Evolutionary conservation across 2,113 vertebrate species (phyloP).

Genomic region (Cacatua alba): DNA sequence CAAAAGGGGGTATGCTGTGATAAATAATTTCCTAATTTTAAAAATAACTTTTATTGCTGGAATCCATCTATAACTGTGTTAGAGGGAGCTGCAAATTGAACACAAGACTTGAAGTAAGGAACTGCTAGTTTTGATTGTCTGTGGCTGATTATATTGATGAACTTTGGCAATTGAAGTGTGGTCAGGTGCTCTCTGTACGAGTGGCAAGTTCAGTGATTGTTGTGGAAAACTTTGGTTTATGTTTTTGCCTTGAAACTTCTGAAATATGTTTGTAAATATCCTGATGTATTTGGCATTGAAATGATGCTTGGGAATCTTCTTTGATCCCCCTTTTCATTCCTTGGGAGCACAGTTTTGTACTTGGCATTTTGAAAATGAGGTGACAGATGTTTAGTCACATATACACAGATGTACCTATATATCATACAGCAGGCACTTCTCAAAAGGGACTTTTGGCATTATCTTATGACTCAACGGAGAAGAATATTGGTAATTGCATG

Average conservation of each 20-base stretch:
- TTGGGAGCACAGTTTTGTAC: background rate
- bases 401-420: background rate
- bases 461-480: background rate
- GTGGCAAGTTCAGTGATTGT: background rate
- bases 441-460: background rate
- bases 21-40: background rate
- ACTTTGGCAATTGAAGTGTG: background rate
- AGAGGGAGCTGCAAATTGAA: background rate
- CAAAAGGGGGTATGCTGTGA: background rate
- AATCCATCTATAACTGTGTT: background rate
- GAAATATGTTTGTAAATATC: background rate
- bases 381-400: background rate
- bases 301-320: background rate
- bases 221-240: background rate
- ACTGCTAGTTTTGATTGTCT: background rate
- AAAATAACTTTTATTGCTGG: background rate
- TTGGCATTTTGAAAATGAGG: background rate
- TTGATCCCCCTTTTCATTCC: background rate
- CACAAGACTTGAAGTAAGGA: background rate
- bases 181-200: background rate
- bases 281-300: background rate
- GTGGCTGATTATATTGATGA: background rate
- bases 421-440: background rate
- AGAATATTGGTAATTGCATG: background rate
- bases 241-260: background rate